Evolutionary conservation across 2,113 vertebrate species (phyloP).

Genomic region (Peromyscus polionotus): DNA sequence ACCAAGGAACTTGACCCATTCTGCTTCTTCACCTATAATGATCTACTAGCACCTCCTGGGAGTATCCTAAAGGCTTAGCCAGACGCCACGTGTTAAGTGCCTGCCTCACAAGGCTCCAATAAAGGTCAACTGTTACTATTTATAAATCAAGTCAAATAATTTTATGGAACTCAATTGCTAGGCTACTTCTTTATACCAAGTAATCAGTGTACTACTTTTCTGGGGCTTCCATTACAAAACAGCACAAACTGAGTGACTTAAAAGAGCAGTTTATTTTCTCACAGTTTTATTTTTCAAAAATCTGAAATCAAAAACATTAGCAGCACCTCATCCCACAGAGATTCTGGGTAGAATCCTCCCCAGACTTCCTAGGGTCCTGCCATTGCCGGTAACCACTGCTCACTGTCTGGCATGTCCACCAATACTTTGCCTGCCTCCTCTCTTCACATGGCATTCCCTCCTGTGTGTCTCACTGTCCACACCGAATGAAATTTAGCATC

Average conservation of each 20-base stretch:
- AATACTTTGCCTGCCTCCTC: not conserved
- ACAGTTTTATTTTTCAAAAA: not conserved
- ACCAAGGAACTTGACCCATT: not conserved
- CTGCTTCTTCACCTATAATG: not conserved
- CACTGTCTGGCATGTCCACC: not conserved
- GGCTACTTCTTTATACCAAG: not conserved
- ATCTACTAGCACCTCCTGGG: not conserved
- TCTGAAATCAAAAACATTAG: not conserved
- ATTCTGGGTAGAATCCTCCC: not conserved
- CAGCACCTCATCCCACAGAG: not conserved
- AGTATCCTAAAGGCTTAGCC: not conserved
- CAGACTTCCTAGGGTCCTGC: not conserved
- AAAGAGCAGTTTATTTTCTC: not conserved
- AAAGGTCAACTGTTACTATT: not conserved
- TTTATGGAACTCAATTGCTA: not conserved
- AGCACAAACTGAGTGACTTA: not conserved
- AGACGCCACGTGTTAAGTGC: not conserved
- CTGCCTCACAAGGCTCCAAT: not conserved
- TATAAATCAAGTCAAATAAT: not conserved
- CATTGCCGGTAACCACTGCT: not conserved
- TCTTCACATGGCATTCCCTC: not conserved
- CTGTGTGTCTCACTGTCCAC: not conserved
- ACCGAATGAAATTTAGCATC: not conserved
- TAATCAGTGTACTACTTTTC: not conserved
- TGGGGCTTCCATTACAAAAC: not conserved